Evolutionary conservation across 2,797 vertebrate genomes (phyloP), one percentile per base, ranked within the genome.

Genomic region (Rhodeus uyekii): DNA sequence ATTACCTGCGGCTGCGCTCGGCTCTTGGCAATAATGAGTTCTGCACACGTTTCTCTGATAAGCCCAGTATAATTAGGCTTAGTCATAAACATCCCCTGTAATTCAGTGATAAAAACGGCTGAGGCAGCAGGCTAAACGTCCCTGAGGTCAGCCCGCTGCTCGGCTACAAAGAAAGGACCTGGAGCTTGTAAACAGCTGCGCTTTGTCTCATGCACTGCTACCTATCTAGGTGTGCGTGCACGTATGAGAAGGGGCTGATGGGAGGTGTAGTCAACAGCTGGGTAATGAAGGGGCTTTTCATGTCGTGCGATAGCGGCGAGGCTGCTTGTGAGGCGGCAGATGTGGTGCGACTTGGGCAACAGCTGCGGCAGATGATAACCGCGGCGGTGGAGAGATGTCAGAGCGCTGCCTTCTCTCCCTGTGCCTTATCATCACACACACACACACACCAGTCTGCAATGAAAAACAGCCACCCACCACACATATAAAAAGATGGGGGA

Each of bases 311-410:
- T 84, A 74, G 9, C n/a, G 76, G 38, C 67, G 72, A 85, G 48
- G 87, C 74, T 88, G 46, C 84, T 78, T 90, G 90, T 87, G 89
- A 86, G 78, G 92, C 89, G 89, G 93, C 94, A 95, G 94, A 94
- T 95, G 95, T 94, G 90, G 90, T 90, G 90, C 90, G 91, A 92
- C 92, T 93, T 90, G 91, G 91, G 92, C 91, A 93, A 92, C 94
- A 94, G 93, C 95, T 95, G 95, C 88, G 89, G 90, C 86, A 86
- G 88, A 88, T 90, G 94, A 95, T 95, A 95, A 95, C 93, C 82
- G 53, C 84, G 81, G 90, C 90, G 90, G 94, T 91, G 91, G 90
- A 93, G 94, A 94, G 92, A 94, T 93, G 93, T 93, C 92, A 91
- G 92, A 91, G 90, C 76, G 89, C 91, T 91, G 93, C 92, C 92